Base-by-base conservation (phyloP, 2,113 vertebrate genomes). In the Falcunculus frontatus region DNA sequence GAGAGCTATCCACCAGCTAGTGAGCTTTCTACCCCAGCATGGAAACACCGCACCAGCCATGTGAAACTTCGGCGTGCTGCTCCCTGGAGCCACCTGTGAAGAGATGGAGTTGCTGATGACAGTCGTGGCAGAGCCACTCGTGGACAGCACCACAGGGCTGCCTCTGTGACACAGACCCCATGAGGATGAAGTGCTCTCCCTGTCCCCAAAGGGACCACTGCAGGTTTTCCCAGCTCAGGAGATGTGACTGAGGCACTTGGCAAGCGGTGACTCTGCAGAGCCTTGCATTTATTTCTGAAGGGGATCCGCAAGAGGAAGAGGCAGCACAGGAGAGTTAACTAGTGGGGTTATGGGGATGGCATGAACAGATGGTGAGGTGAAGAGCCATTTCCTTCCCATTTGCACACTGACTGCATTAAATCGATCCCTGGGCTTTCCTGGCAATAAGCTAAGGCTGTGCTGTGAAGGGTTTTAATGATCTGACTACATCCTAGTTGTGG, bases 361-460 rank as follows among this genome's bases (percentile, higher is more conserved):
- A 82, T 8, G 76, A 95, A 44, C 88, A 95, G 92, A 95, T 77
- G 85, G 90, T 70, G 60, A 64, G 87, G 82, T 96, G 85, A 94
- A 72, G 85, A 90, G 56, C 72, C 88, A 96, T 90, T 93, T 92
- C 90, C 95, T 83, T 86, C 64, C 67, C 73, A 92, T 75, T 88
- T 86, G 53, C 68, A 67, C 3, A 4, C 77, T 75, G 91, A 67
- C 62, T 91, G 83, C 73, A 49, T 72, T 92, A 94, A 96, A 92
- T 89, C 92, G 92, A 42, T 68, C 73, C 64, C 79, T 81, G 83
- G 82, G 88, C 60, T 93, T 94, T 84, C 73, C 70, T 39, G 68
- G 76, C 76, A 89, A 74, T n/a, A 83, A 74, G 42, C 76, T 60
- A 23, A 60, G 81, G 64, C 79, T 93, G 82, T 88, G 50, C 60